Conservation (phyloP, 1,140 invertebrate species). For the Elymnias hypermnestra region DNA sequence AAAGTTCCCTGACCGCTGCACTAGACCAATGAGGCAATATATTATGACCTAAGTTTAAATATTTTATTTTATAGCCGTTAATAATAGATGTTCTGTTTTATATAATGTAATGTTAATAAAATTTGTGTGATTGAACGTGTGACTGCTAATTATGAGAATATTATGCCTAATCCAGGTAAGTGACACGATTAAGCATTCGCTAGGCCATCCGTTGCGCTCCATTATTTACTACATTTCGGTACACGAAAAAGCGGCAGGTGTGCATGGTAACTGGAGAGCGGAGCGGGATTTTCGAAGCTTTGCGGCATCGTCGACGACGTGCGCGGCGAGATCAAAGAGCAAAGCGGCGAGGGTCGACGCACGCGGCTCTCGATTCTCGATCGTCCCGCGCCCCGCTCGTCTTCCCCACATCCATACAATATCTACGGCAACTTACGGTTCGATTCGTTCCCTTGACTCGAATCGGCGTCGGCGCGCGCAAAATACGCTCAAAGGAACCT, state of each 20-base stretch:
- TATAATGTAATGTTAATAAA: no score
- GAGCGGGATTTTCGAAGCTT: constrained; percentile 43
- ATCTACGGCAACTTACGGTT: constrained; percentile 37
- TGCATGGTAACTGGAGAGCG: constrained; percentile 43
- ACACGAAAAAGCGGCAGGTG: constrained; percentile 37
- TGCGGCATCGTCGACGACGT: constrained; percentile 44
- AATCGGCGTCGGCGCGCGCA: constrained; percentile 37
- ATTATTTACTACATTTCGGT: constrained; percentile 19
- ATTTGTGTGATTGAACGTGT: no score
- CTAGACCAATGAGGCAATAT: no score
- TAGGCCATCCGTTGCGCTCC: constrained; percentile 6
- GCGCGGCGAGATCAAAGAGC: constrained; percentile 60
- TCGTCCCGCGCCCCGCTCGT: constrained; percentile 33
- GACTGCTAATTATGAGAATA: no score
- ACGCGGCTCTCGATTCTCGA: constrained; percentile 57
- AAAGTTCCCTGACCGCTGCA: no score
- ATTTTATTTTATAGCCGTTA: no score
- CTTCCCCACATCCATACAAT: constrained; percentile 23
- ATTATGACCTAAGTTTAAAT: no score
- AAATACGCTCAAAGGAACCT: constrained; percentile 57
- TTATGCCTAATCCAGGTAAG: no score
- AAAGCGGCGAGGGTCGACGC: constrained; percentile 54
- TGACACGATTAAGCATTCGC: constrained; percentile 9
- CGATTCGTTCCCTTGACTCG: constrained; percentile 40
- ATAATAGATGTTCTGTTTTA: no score